Percentiles rank a stretch among this genome's conserved stretches.
phyloP scores from a whole-genome alignment of 2,113 vertebrate genomes.

The Coryphaenoides rupestris region DNA sequence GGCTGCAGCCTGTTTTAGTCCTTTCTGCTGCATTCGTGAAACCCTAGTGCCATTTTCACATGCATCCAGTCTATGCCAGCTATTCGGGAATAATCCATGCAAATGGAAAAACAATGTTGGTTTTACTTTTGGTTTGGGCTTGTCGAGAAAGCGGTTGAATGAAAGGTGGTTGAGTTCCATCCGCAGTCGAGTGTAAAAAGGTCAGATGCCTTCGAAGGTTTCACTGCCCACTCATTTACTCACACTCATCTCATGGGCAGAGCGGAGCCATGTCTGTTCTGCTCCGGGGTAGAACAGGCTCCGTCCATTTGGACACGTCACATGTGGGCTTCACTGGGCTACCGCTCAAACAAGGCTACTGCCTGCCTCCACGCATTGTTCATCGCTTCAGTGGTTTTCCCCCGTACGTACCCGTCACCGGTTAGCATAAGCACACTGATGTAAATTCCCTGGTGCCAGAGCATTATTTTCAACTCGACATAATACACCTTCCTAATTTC shows the following conservation, averaged over 20 bases:
- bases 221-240: constrained; percentile 15
- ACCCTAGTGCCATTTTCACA: no score
- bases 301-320: constrained; percentile 9
- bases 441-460: no score
- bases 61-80: no score
- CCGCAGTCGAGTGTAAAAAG: constrained; percentile 15
- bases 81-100: no score
- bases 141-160: not conserved
- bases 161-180: not conserved
- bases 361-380: constrained; percentile 2
- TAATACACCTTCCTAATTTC: no score
- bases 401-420: no score
- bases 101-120: no score
- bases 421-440: no score
- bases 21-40: constrained; percentile 5
- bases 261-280: constrained; percentile 10
- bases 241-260: not conserved
- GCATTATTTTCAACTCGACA: no score
- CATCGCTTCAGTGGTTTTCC: no score
- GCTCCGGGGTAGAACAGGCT: no score
- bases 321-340: constrained; percentile 10
- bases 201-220: constrained; percentile 6
- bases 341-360: not conserved
- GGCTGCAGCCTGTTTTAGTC: not conserved
- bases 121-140: not conserved